phyloP scores from a whole-genome alignment of 2,797 vertebrate species.

The Crenichthys baileyi region DNA sequence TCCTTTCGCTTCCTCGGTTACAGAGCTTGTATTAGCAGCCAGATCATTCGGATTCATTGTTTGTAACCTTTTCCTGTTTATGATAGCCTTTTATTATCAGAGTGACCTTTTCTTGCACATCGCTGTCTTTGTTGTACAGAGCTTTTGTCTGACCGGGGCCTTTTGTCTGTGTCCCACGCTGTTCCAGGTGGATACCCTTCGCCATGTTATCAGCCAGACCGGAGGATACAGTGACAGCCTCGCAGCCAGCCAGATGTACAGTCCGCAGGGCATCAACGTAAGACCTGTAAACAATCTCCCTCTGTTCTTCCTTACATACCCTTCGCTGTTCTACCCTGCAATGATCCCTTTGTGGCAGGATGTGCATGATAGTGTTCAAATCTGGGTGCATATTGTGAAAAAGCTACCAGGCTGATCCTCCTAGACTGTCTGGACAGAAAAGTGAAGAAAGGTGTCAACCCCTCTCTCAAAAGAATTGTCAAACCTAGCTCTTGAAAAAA shows the following conservation, averaged over 20 bases:
- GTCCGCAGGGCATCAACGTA: constrained; percentile 99
- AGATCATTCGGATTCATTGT: constrained; percentile 62
- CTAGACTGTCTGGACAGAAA: constrained; percentile 86
- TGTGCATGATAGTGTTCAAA: constrained; percentile 35
- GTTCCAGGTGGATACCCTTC: constrained; percentile 99
- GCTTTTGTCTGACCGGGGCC: constrained; percentile 77
- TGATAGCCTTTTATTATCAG: constrained; percentile 78
- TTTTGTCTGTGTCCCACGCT: constrained; percentile 74
- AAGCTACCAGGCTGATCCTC: constrained; percentile 83
- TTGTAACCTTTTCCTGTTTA: constrained; percentile 79
- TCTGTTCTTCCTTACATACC: constrained; percentile 56
- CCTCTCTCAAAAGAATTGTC: constrained; percentile 64
- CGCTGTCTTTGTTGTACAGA: constrained; percentile 72
- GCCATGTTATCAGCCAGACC: constrained; percentile 99
- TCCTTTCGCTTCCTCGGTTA: constrained; percentile 63
- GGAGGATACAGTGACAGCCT: constrained; percentile 99
- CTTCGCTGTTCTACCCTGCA: constrained; percentile 58
- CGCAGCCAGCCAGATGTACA: constrained; percentile 99
- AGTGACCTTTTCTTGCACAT: constrained; percentile 80
- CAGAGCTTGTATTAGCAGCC: constrained; percentile 65
- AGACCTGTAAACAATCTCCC: constrained; percentile 82
- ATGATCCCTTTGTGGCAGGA: constrained; percentile 79
- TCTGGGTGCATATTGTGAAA: constrained; percentile 58
- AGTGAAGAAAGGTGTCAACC: constrained; percentile 89
- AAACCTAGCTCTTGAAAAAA: constrained; percentile 28